These are phyloP conservation scores for Neogale vison DNA, from an alignment of 2,113 vertebrate species.

Conservation along the genomic window DNA sequence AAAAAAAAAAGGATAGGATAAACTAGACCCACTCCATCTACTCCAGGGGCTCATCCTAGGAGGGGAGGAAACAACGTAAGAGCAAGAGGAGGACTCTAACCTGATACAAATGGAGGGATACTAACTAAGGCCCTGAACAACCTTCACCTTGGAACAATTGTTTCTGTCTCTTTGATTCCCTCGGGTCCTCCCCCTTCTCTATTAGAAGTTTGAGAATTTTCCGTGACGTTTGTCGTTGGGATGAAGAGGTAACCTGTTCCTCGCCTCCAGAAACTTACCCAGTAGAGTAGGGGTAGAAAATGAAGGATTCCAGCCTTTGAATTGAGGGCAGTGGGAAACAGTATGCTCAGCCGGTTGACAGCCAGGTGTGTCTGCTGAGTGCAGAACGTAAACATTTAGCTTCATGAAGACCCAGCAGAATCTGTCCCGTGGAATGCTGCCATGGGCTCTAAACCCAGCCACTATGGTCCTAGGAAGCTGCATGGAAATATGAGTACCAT, in stretches of 20 bases:
- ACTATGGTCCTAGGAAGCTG: not conserved
- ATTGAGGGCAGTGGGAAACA: not conserved
- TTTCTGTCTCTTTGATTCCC: not conserved
- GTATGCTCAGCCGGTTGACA: not conserved
- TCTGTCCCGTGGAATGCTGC: not conserved
- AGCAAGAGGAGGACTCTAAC: not conserved
- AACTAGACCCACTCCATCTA: not conserved
- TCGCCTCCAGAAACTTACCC: not conserved
- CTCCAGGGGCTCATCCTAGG: not conserved
- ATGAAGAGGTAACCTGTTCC: not conserved
- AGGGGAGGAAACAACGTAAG: not conserved
- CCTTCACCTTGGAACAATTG: not conserved
- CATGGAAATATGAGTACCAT: not conserved
- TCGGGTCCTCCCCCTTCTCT: not conserved
- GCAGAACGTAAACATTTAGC: not conserved
- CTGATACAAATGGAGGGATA: too few species aligned
- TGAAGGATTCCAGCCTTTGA: not conserved
- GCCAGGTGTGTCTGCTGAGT: not conserved
- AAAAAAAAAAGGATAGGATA: too few species aligned
- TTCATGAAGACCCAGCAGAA: not conserved
- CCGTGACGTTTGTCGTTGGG: not conserved
- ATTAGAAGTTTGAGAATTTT: not conserved
- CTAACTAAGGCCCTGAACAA: not conserved
- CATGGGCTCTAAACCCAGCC: not conserved
- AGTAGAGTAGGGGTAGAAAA: not conserved